Base-by-base conservation (phyloP, 2,797 vertebrate genomes). In the Catostomus latipinnis region DNA sequence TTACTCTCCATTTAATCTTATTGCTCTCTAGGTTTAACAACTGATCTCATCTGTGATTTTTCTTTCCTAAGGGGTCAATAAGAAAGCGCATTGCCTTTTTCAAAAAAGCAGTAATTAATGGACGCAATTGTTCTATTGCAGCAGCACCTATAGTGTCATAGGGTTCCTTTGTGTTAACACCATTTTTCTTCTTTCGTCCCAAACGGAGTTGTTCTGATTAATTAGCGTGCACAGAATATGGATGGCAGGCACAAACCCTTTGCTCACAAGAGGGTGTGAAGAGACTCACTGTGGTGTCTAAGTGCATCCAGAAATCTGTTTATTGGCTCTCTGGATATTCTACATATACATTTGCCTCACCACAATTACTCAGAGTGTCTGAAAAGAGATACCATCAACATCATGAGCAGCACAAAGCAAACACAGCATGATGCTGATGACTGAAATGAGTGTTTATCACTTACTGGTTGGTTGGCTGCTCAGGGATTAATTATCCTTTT, bases 281-380 rank as follows among this genome's bases (percentile, higher is more conserved):
- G 69, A 67, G 57, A 22, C 50, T 66, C 67, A 50, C 56, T 82
- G 68, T 49, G 48, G 76, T 53, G 52, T 54, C 70, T 48, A 80
- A 83, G 76, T 74, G 66, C 50, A 82, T 78, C 66, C 78, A 83
- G 76, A 87, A 80, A 82, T 79, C 70, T 75, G 74, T 72, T 83
- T 84, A 85, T 87, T 85, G 84, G 81, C 82, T 85, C 78, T 83
- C 74, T 65, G 74, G 77, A 69, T 77, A 66, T 82, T 76, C 54
- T 65, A 69, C 62, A 67, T 75, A 56, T 82, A 67, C 63, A 46
- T 67, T 72, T 78, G 56, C 62, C 16, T 84, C 67, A 73, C 71
- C 74, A 85, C 75, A 83, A 84, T 83, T 84, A 78, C 78, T 67
- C 46, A 22, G 74, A 61, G 56, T 67, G 81, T 66, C 71, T 75